phyloP scores from a whole-genome alignment of 2,888 invertebrate genomes.

The Drosophila melanosoma region DNA sequence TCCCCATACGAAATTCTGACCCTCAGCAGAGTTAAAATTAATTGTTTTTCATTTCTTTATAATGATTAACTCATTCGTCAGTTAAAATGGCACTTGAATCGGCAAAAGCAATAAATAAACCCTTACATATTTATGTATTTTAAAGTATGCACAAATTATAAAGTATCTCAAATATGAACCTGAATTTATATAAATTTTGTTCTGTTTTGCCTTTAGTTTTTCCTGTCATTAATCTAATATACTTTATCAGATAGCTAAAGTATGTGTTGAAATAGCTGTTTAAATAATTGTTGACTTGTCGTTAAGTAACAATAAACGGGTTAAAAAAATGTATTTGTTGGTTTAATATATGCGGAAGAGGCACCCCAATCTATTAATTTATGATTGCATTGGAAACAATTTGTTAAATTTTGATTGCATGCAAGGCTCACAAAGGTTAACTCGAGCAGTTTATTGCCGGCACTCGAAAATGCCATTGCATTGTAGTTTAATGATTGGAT shows the following conservation, averaged over 20 bases:
- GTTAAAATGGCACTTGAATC: not conserved
- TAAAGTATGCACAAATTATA: not conserved
- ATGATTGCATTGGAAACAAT: not conserved
- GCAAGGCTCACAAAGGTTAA: slow-evolving; percentile 16
- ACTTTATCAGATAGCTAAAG: not conserved
- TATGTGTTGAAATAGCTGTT: too few relatives aligned
- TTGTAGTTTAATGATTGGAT: slow-evolving; percentile 33
- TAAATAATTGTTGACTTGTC: not conserved
- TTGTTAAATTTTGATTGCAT: slow-evolving; percentile 12
- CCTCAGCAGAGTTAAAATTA: not conserved
- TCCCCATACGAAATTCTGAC: not conserved
- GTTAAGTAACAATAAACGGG: not conserved
- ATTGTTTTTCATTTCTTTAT: not conserved
- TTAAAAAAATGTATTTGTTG: not conserved
- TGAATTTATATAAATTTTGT: not conserved
- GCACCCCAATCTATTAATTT: slow-evolving; percentile 1
- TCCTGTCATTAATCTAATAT: not conserved
- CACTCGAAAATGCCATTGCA: slow-evolving; percentile 2
- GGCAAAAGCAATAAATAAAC: not conserved
- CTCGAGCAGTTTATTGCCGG: slow-evolving; percentile 7
- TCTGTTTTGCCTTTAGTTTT: not conserved
- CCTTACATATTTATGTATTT: not conserved
- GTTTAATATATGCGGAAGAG: not conserved
- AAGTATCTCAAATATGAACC: not conserved
- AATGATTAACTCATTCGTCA: not conserved